A percentile compares a stretch with the other conserved stretches of the same genome.
phyloP scores from a whole-genome alignment of 2,113 vertebrate species.

The Dolichotis patagonum region DNA sequence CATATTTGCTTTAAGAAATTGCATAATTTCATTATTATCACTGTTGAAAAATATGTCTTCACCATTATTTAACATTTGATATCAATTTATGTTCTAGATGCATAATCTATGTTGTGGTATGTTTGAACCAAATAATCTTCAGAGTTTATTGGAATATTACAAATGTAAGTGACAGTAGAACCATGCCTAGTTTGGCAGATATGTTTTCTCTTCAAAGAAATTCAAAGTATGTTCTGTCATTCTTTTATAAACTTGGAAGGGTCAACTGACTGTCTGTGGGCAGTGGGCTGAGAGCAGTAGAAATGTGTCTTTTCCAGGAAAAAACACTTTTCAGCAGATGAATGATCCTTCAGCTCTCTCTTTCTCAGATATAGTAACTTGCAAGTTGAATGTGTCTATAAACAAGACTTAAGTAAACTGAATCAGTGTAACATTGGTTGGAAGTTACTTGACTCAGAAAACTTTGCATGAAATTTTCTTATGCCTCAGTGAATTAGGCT shows the following conservation, averaged over 20 bases:
- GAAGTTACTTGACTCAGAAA: background rate
- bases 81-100: background rate
- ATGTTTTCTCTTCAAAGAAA: conserved; percentile 6
- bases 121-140: background rate
- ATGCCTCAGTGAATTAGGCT: background rate
- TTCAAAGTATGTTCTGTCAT: background rate
- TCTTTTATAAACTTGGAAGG: background rate
- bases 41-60: background rate
- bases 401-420: background rate
- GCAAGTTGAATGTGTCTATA: too few relatives aligned
- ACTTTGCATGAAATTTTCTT: too few relatives aligned
- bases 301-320: background rate
- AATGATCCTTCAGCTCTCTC: background rate
- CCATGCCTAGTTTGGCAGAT: background rate
- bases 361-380: background rate
- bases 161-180: background rate
- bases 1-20: conserved; percentile 11
- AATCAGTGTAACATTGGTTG: background rate
- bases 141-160: conserved; percentile 21
- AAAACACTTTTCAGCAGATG: background rate
- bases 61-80: background rate
- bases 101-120: background rate
- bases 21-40: conserved; percentile 23
- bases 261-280: background rate
- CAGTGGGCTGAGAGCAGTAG: background rate